These are phyloP conservation scores for Drosophila multiciliata DNA, from an alignment of 2,888 invertebrate genomes.

Conservation along the genomic window DNA sequence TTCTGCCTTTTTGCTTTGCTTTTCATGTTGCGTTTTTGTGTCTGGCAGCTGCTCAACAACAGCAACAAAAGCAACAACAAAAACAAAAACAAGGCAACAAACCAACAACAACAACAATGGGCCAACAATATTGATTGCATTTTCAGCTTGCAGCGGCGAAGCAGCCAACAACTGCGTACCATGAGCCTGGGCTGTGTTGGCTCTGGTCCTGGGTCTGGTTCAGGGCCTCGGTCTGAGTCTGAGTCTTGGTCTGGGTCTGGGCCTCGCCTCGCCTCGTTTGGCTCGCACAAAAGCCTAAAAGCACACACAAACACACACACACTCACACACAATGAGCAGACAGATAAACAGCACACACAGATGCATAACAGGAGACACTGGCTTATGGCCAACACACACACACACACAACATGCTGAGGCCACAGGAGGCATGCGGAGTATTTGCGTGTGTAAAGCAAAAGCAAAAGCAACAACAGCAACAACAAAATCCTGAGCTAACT, in stretches of 20 bases:
- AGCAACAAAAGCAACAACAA: constrained; percentile 45
- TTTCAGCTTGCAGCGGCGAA: constrained; percentile 67
- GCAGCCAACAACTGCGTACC: constrained; percentile 39
- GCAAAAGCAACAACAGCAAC: neutral
- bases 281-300: constrained; percentile 79
- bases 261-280: constrained; percentile 74
- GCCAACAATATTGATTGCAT: constrained; percentile 81
- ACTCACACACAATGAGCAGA: constrained; percentile 28
- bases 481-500: constrained; percentile 66
- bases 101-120: constrained; percentile 40
- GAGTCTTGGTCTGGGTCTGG: constrained; percentile 26
- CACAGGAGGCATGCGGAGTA: constrained; percentile 25
- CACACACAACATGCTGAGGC: constrained; percentile 14
- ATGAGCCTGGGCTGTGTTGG: constrained; percentile 30
- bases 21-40: constrained; percentile 62
- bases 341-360: constrained; percentile 58
- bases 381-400: constrained; percentile 42
- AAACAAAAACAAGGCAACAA: constrained; percentile 29
- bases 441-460: constrained; percentile 12
- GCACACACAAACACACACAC: constrained; percentile 54
- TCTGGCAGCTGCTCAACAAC: constrained; percentile 75
- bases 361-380: constrained; percentile 34
- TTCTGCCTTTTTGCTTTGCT: constrained; percentile 12
- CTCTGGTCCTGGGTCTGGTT: constrained; percentile 28
- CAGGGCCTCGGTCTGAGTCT: constrained; percentile 11